phyloP scores from a whole-genome alignment of 1,140 invertebrate species.

The Bombyx mandarina region DNA sequence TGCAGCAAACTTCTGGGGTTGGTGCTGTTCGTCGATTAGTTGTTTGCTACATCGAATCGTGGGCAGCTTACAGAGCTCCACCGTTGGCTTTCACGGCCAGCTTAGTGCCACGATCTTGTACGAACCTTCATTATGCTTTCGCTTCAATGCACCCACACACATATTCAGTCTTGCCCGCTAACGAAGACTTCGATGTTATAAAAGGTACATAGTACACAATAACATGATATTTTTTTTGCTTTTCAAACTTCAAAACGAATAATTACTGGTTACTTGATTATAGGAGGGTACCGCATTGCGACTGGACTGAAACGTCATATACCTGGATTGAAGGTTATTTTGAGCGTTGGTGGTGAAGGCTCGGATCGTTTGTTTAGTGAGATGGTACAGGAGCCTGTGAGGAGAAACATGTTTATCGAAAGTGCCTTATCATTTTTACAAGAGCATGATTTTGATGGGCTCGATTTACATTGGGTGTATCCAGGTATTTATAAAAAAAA shows the following conservation, averaged over 20 bases:
- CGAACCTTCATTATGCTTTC: constrained; percentile 86
- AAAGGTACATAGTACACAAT: constrained; percentile 43
- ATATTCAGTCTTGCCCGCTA: constrained; percentile 72
- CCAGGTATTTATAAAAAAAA: constrained; percentile 54
- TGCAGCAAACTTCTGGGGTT: constrained; percentile 45
- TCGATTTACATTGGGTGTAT: constrained; percentile 76
- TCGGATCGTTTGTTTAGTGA: constrained; percentile 66
- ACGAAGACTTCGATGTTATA: constrained; percentile 73
- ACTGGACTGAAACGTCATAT: constrained; percentile 67
- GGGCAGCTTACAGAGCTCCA: constrained; percentile 76
- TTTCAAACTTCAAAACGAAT: too few relatives aligned
- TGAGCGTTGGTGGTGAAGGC: constrained; percentile 71
- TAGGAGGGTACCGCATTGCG: constrained; percentile 71
- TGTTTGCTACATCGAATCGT: constrained; percentile 80
- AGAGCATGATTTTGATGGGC: constrained; percentile 73
- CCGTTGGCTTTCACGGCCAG: constrained; percentile 78
- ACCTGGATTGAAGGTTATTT: constrained; percentile 67
- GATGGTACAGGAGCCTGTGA: constrained; percentile 62
- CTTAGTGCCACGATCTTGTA: constrained; percentile 81
- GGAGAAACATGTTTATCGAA: constrained; percentile 72
- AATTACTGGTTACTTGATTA: background rate
- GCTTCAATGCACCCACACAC: constrained; percentile 78
- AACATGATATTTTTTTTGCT: background rate
- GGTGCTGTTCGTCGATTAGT: constrained; percentile 45
- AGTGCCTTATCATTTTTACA: constrained; percentile 73